phyloP scores from a whole-genome alignment of 2,113 vertebrate species.

The Laticauda laticaudata region DNA sequence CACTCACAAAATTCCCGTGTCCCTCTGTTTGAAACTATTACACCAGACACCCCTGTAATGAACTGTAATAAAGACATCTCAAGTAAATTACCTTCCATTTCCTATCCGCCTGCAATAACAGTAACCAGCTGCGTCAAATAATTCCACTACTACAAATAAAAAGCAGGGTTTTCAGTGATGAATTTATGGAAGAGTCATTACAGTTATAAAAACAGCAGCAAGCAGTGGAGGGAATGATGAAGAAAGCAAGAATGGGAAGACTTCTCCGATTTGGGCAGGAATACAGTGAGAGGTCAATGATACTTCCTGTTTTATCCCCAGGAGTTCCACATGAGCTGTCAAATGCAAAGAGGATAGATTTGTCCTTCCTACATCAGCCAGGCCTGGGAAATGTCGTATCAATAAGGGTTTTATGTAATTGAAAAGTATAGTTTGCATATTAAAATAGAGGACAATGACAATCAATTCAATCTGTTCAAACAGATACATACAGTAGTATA shows the following conservation, averaged over 20 bases:
- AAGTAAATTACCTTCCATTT: not conserved
- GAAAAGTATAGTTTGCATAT: conserved; percentile 23
- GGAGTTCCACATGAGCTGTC: not conserved
- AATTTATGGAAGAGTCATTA: not conserved
- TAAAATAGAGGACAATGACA: not conserved
- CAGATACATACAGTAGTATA: not conserved
- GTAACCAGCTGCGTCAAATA: not conserved
- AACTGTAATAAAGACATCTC: not conserved
- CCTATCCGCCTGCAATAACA: not conserved
- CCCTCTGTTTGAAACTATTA: not conserved
- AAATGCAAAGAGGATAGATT: conserved; percentile 21
- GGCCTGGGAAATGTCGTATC: conserved; percentile 20
- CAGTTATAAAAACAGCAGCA: not conserved
- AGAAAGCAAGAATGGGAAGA: not conserved
- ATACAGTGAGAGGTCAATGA: not conserved
- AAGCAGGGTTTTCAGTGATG: not conserved
- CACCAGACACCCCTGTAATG: not conserved
- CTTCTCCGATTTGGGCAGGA: not conserved
- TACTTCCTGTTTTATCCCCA: not conserved
- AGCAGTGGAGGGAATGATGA: not conserved
- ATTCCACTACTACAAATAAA: not conserved
- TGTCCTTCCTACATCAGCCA: conserved; percentile 16
- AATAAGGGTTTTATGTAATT: conserved; percentile 43
- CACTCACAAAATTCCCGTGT: not conserved
- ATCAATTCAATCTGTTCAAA: not conserved